Conservation (phyloP, 2,888 invertebrate species). For the Gonocerus acuteangulatus region DNA sequence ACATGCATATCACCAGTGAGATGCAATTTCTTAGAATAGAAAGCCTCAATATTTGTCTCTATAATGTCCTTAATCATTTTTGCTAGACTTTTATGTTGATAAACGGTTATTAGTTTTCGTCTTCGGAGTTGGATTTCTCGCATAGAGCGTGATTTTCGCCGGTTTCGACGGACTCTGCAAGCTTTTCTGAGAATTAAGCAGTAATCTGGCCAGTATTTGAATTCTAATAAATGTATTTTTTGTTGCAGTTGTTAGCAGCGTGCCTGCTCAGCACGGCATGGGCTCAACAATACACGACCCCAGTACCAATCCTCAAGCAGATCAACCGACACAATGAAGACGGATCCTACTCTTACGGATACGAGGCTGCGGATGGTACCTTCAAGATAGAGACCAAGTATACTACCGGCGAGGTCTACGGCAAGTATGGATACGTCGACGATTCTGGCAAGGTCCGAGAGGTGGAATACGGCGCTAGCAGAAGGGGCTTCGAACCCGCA, state of each 20-base stretch:
- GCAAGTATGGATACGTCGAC: conserved; percentile 85
- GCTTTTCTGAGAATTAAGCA: no score
- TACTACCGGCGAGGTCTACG: conserved; percentile 69
- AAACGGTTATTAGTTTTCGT: no score
- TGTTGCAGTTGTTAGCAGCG: conserved; percentile 42
- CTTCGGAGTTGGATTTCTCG: no score
- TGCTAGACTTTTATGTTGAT: no score
- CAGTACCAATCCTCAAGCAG: conserved; percentile 72
- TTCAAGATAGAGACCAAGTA: conserved; percentile 85
- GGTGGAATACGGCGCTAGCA: conserved; percentile 73
- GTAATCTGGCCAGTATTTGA: no score
- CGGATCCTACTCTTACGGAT: conserved; percentile 81
- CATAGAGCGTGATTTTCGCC: no score
- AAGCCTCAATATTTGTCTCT: no score
- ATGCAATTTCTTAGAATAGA: no score
- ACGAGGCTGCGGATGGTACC: conserved; percentile 77
- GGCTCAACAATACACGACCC: conserved; percentile 54
- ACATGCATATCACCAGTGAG: no score
- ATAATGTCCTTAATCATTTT: no score
- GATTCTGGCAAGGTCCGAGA: conserved; percentile 66
- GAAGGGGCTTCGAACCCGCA: conserved; percentile 72
- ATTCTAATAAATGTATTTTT: neutral
- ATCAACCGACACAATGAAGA: conserved; percentile 80
- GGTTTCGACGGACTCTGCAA: no score
- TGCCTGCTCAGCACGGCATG: conserved; percentile 41